Evolutionary conservation across 2,888 invertebrate genomes (phyloP).

Genomic region (Drosophila aldrichi): DNA sequence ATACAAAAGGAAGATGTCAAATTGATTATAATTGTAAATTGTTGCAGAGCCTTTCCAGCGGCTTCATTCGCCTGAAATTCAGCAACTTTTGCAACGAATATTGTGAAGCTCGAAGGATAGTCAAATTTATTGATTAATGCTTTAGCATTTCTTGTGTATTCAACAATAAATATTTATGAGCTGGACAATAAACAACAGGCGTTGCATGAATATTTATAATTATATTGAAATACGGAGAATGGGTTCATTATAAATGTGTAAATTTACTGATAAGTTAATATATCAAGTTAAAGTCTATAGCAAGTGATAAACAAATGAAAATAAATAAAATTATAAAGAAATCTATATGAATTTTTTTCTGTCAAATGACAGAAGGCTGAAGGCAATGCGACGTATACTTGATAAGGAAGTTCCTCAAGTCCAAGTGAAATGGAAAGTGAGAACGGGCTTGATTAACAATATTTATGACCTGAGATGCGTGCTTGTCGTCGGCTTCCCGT

Average conservation of each 20-base stretch:
- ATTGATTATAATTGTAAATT: slow-evolving; percentile 80
- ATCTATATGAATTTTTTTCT: background rate
- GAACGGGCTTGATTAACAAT: slow-evolving; percentile 14
- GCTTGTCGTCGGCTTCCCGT: background rate
- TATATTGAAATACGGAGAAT: background rate
- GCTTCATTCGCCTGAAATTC: slow-evolving; percentile 8
- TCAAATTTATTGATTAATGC: slow-evolving; percentile 4
- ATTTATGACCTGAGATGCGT: background rate
- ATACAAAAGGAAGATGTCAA: slow-evolving; percentile 51
- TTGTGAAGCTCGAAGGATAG: background rate
- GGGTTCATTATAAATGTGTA: background rate
- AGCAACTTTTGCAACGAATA: background rate
- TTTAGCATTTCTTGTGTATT: background rate
- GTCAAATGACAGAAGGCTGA: background rate
- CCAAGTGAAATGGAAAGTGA: slow-evolving; percentile 6
- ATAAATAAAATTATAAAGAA: background rate
- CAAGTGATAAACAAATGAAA: no score
- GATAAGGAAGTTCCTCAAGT: background rate
- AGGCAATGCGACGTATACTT: background rate
- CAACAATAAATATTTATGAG: slow-evolving; percentile 1
- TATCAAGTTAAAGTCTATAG: no score
- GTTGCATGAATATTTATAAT: background rate
- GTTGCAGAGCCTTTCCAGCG: slow-evolving; percentile 32
- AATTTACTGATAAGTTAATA: no score
- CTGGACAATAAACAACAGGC: background rate